Conservation (phyloP, 2,888 invertebrate species). For the Teleogryllus oceanicus region DNA sequence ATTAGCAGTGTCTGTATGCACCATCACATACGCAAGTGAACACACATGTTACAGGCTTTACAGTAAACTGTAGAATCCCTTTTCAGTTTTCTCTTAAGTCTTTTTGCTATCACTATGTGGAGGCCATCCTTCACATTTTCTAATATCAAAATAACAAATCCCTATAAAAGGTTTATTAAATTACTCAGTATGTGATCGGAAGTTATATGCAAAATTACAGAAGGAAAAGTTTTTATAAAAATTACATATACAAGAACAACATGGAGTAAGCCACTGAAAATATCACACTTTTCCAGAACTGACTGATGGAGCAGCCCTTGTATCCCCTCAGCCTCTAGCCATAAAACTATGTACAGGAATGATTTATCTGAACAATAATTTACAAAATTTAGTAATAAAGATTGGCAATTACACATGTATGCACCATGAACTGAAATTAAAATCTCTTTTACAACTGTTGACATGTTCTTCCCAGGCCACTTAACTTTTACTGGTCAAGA, state of each 20-base stretch:
- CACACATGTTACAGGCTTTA: background rate
- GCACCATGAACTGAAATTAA: too few relatives aligned
- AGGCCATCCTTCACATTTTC: background rate
- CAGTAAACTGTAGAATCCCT: background rate
- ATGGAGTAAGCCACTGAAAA: background rate
- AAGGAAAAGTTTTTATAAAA: background rate
- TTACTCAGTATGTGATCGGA: background rate
- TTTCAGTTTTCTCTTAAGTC: background rate
- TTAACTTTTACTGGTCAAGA: too few relatives aligned
- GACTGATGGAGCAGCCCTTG: too few relatives aligned
- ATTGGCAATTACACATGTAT: too few relatives aligned
- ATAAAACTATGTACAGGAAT: too few relatives aligned
- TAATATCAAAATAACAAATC: conserved; percentile 12
- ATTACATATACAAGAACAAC: background rate
- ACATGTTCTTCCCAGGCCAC: too few relatives aligned
- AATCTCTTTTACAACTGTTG: too few relatives aligned
- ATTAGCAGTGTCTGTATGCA: background rate
- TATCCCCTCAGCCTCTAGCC: too few relatives aligned
- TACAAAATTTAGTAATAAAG: too few relatives aligned
- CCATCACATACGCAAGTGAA: background rate
- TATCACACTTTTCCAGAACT: background rate
- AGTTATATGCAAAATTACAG: background rate
- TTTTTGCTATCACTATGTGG: background rate
- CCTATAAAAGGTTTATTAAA: background rate
- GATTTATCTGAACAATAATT: too few relatives aligned